phyloP scores from a whole-genome alignment of 37 sponge, comb jelly and placozoan species.

The Geodia barretti region DNA sequence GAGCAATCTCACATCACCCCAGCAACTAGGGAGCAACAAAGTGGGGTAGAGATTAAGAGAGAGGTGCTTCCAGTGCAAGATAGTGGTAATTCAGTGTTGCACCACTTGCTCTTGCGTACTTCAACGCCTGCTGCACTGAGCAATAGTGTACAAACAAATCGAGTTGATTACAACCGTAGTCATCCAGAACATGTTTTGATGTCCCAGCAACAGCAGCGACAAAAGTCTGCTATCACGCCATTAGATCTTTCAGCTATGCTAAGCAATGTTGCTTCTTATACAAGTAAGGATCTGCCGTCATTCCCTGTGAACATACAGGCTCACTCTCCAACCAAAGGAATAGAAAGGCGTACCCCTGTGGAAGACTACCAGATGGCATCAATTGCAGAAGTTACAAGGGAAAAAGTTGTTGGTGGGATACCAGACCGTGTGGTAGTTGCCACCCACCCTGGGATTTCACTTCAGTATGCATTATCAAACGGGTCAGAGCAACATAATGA shows the following conservation, averaged over 20 bases:
- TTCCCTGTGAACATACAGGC: conserved; percentile 44
- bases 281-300: conserved; percentile 21
- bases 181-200: too few relatives aligned
- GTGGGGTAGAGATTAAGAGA: neutral
- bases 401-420: neutral
- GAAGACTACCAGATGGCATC: conserved; percentile 50
- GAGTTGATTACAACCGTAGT: too few relatives aligned
- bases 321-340: conserved; percentile 26
- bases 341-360: conserved; percentile 38
- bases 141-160: too few relatives aligned
- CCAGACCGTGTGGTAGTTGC: too few relatives aligned
- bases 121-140: too few relatives aligned
- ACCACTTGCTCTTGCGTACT: too few relatives aligned
- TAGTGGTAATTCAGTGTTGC: too few relatives aligned
- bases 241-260: neutral
- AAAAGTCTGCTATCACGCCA: neutral
- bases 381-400: conserved; percentile 42
- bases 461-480: too few relatives aligned
- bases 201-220: neutral
- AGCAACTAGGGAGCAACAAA: neutral
- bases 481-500: too few relatives aligned
- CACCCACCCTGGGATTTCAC: too few relatives aligned
- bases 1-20: neutral
- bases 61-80: neutral
- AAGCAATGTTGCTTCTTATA: neutral